phyloP scores from a whole-genome alignment of 2,797 vertebrate species.

The Myripristis murdjan region DNA sequence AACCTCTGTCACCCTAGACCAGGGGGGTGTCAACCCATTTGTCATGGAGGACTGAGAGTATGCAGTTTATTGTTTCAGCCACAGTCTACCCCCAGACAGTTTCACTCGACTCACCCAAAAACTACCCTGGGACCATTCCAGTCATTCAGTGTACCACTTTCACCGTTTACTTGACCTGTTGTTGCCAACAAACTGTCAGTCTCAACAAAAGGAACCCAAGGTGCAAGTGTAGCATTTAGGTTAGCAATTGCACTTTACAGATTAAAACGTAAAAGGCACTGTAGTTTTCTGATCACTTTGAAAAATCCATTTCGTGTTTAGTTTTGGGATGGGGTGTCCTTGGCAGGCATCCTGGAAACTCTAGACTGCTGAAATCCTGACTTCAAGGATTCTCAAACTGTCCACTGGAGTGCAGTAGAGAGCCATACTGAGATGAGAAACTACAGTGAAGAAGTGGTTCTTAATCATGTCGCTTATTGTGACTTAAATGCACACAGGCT shows the following conservation, averaged over 20 bases:
- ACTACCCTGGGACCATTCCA: conserved; percentile 17
- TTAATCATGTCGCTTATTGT: no score
- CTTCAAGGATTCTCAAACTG: not conserved
- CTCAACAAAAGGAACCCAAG: not conserved
- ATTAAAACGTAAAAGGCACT: no score
- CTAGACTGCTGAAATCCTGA: not conserved
- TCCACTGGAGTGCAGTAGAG: conserved; percentile 10
- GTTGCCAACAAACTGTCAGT: conserved; percentile 32
- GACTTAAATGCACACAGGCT: no score
- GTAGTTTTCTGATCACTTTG: no score
- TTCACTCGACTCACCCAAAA: not conserved
- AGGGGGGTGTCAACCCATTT: no score
- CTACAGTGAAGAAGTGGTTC: no score
- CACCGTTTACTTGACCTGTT: conserved; percentile 23
- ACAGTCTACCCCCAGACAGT: no score
- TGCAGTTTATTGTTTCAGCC: no score
- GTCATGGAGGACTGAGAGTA: no score
- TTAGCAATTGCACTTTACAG: no score
- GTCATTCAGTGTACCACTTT: conserved; percentile 46
- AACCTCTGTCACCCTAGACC: conserved; percentile 53
- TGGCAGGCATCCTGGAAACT: not conserved
- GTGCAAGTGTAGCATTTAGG: not conserved
- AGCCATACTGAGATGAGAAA: not conserved
- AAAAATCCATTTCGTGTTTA: not conserved
- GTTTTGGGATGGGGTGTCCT: not conserved